Evolutionary conservation across 2,888 invertebrate genomes (phyloP).

Genomic region (Scaptomyza cyrtandrae): DNA sequence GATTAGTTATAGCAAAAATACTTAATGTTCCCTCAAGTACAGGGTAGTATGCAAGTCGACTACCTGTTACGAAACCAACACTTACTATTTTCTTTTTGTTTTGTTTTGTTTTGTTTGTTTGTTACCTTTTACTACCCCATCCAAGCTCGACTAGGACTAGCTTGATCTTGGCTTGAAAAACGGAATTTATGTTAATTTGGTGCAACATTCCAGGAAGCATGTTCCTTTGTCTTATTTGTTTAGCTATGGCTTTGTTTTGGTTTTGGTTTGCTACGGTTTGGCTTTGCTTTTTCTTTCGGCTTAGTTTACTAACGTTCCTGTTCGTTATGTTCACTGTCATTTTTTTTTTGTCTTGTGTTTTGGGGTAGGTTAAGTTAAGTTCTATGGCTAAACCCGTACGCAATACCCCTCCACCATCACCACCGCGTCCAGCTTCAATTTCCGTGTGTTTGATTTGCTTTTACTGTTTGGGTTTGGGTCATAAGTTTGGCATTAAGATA

Average conservation of each 20-base stretch:
- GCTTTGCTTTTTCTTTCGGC: background rate
- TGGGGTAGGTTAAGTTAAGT: constrained; percentile 33
- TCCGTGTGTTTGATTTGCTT: background rate
- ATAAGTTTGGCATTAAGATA: constrained; percentile 37
- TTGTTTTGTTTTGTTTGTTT: constrained; percentile 17
- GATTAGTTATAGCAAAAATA: too few relatives aligned
- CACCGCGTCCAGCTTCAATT: background rate
- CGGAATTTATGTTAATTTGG: constrained; percentile 77
- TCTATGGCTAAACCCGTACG: constrained; percentile 10
- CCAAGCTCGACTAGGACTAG: background rate
- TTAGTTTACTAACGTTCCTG: background rate
- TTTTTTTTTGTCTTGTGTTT: background rate
- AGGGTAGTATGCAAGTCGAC: constrained; percentile 2
- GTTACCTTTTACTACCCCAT: background rate
- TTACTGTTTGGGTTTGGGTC: background rate
- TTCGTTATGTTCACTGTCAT: too few relatives aligned
- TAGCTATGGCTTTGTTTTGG: constrained; percentile 59
- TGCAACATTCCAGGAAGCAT: constrained; percentile 60
- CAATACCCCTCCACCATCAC: background rate
- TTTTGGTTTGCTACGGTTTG: constrained; percentile 29
- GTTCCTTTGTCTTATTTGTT: constrained; percentile 54
- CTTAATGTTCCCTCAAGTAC: background rate
- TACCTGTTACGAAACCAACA: background rate
- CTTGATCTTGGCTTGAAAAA: constrained; percentile 45
- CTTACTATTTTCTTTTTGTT: constrained; percentile 4